Evolutionary conservation across 2,797 vertebrate genomes (phyloP).

Genomic region (Rhynchotus rufescens): DNA sequence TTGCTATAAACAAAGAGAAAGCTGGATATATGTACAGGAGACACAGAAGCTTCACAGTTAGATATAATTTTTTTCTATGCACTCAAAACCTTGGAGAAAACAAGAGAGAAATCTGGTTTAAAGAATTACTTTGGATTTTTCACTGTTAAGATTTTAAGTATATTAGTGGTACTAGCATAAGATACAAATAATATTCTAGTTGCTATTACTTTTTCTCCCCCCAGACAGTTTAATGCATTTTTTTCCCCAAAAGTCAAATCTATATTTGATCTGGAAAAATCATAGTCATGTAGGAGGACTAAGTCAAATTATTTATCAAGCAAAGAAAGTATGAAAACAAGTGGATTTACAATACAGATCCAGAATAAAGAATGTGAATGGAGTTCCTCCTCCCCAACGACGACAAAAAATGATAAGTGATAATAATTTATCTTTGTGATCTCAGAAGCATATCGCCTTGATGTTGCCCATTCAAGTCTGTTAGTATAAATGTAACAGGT

Average conservation of each 20-base stretch:
- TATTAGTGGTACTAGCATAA: not conserved
- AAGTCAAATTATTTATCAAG: not conserved
- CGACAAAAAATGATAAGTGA: not conserved
- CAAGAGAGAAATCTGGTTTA: not conserved
- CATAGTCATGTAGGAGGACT: not conserved
- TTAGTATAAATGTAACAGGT: not conserved
- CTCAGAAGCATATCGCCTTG: not conserved
- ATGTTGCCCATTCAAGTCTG: not conserved
- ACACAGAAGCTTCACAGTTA: not conserved
- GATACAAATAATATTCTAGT: not conserved
- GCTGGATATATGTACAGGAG: not conserved
- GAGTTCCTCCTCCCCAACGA: accelerated
- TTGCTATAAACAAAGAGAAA: not conserved
- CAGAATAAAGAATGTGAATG: not conserved
- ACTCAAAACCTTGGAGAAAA: not conserved
- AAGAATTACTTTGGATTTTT: not conserved
- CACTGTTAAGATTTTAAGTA: not conserved
- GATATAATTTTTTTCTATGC: not conserved
- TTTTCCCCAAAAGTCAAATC: not conserved
- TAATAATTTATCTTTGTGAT: not conserved
- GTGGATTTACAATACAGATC: not conserved
- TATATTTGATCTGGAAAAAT: not conserved
- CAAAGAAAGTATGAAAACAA: not conserved
- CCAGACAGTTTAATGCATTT: not conserved
- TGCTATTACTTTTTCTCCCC: not conserved